Percentiles rank a stretch among this genome's conserved stretches.
Evolutionary conservation across 2,113 vertebrate species (phyloP).

Genomic region (Pontoporia blainvillei): DNA sequence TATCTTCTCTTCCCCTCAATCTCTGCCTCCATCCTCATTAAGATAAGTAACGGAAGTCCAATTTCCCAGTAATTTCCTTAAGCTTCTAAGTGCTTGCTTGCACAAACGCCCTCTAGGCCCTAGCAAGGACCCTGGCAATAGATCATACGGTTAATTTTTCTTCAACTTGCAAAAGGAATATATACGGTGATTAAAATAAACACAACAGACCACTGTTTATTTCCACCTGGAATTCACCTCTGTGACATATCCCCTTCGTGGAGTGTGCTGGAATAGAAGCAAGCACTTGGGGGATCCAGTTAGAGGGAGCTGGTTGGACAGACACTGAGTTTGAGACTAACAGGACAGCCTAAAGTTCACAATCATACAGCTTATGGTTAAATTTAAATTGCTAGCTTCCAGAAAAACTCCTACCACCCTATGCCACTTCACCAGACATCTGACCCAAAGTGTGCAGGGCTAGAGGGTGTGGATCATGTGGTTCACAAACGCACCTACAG

Average conservation of each 20-base stretch:
- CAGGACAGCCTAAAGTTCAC: not conserved
- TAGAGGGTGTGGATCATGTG: not conserved
- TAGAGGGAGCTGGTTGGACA: not conserved
- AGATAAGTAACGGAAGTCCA: not conserved
- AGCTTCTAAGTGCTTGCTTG: not conserved
- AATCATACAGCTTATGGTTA: not conserved
- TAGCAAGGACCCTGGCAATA: not conserved
- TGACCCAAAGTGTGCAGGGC: not conserved
- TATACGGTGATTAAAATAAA: not conserved
- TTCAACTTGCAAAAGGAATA: not conserved
- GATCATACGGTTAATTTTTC: not conserved
- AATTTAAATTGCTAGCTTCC: not conserved
- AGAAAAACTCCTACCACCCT: not conserved
- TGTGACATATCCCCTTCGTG: not conserved
- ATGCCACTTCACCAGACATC: not conserved
- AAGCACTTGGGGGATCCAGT: not conserved
- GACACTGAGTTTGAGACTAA: not conserved
- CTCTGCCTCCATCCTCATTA: not conserved
- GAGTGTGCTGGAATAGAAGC: not conserved
- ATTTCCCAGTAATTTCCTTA: conserved; percentile 4
- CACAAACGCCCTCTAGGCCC: not conserved
- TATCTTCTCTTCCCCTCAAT: not conserved
- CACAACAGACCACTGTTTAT: not conserved
- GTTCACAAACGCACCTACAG: not conserved
- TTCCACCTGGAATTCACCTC: not conserved